Conservation (phyloP, 2,797 vertebrate species). For the Phalloptychus januarius region DNA sequence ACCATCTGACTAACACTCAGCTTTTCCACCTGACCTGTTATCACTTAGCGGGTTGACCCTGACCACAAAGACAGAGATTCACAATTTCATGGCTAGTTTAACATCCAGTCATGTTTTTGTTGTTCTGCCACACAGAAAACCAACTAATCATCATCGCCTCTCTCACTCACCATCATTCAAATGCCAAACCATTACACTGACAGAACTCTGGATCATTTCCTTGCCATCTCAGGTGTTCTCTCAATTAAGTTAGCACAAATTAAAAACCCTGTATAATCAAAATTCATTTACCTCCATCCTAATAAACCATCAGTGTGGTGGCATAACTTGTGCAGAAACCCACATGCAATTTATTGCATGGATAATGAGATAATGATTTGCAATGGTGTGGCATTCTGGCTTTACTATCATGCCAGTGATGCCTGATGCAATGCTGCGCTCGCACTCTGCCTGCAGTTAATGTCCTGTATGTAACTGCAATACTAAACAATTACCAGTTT, state of each 20-base stretch:
- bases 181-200: constrained; percentile 80
- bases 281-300: constrained; percentile 34
- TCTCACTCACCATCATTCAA: constrained; percentile 73
- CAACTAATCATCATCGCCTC: constrained; percentile 50
- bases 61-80: constrained; percentile 44
- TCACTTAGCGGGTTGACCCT: constrained; percentile 48
- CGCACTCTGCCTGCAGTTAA: constrained; percentile 18
- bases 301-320: constrained; percentile 33
- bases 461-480: constrained; percentile 33
- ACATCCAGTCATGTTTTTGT: constrained; percentile 56
- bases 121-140: constrained; percentile 48
- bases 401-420: constrained; percentile 23
- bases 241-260: constrained; percentile 45
- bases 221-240: constrained; percentile 58
- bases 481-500: constrained; percentile 45
- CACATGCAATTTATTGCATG: constrained; percentile 34
- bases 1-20: constrained; percentile 36
- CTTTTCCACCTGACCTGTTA: constrained; percentile 58
- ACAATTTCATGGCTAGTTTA: constrained; percentile 58
- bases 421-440: constrained; percentile 33
- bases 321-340: constrained; percentile 37
- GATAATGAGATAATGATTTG: constrained; percentile 31
- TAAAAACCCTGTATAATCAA: constrained; percentile 21
- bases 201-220: constrained; percentile 76
- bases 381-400: constrained; percentile 29